Conservation (phyloP, 2,113 vertebrate genomes). For the Madoqua kirkii region DNA sequence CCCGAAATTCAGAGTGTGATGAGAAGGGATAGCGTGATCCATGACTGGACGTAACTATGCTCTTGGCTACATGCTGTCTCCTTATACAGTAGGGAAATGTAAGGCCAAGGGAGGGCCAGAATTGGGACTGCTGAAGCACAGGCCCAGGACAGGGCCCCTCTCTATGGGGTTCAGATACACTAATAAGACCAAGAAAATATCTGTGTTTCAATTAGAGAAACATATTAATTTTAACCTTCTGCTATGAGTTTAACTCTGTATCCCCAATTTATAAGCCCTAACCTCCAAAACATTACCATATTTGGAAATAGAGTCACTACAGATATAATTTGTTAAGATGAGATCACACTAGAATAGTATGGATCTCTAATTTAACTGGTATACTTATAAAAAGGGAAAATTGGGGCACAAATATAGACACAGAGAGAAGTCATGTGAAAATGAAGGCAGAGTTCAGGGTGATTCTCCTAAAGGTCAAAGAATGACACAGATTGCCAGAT, state of each 20-base stretch:
- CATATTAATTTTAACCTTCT: background rate
- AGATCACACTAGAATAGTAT: background rate
- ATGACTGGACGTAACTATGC: background rate
- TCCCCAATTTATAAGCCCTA: background rate
- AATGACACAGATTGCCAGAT: background rate
- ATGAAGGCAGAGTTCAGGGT: background rate
- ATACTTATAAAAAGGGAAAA: background rate
- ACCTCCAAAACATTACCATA: background rate
- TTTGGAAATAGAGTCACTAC: background rate
- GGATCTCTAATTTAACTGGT: background rate
- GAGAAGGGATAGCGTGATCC: background rate
- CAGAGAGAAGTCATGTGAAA: background rate
- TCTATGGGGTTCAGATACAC: background rate
- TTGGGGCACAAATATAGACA: background rate
- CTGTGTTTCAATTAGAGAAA: background rate
- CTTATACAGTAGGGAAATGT: background rate
- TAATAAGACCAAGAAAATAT: background rate
- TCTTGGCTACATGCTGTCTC: background rate
- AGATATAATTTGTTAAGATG: background rate
- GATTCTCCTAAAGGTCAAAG: too few species aligned
- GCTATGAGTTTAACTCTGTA: background rate
- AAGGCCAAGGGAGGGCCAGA: background rate
- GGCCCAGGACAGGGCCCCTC: fast-evolving
- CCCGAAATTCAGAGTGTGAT: background rate
- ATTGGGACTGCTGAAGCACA: background rate